Evolutionary conservation across 2,888 invertebrate genomes (phyloP), one percentile per base, ranked within the genome.

Genomic region (Adineta ricciae): DNA sequence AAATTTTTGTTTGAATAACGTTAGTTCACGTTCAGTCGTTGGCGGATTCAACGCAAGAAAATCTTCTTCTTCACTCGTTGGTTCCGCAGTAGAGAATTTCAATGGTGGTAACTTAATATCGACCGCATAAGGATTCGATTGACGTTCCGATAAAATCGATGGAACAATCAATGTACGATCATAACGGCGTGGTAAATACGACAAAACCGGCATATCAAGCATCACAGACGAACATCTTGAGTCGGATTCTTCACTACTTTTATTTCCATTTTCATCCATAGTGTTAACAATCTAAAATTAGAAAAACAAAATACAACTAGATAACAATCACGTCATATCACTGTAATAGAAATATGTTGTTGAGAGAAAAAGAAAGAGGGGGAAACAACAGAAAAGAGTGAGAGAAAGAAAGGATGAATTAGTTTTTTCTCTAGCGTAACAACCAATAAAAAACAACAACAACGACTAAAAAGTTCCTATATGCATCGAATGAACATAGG

Each of bases 131-230:
- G 24, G 11, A 78, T 9, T 24, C 8, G 9, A 21, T 38, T n/a
- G 21, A 2, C 78, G 38, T 41, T n/a, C n/a, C n/a, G 41, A 41
- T 78, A 78, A 78, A 3, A 2, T 38, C 32, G 32, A n/a, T 9
- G 78, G 78, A 41, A 41, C 78, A 41, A 78, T n/a, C 24, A 78
- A n/a, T 78, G 78, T 41, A 41, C 38, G 41, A 78, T 78, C 78
- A 78, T 41, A 78, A n/a, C 5, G 27, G 32, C 19, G 32, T 19
- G 64, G 78, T 36, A 78, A 11, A 78, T 78, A 36, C 24, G 78
- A 5, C 41, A 41, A 78, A 41, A 32, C 24, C 14, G 78, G 41
- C 4, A 24, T 24, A 8, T 32, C 32, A 36, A 32, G 32, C 5
- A 16, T 19, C 1, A 64, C 5, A 32, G 64, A 32, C 7, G 64